Evolutionary conservation across 2,888 invertebrate species (phyloP), one percentile per base, ranked within the genome.

Genomic region (Sthenelais limicola): DNA sequence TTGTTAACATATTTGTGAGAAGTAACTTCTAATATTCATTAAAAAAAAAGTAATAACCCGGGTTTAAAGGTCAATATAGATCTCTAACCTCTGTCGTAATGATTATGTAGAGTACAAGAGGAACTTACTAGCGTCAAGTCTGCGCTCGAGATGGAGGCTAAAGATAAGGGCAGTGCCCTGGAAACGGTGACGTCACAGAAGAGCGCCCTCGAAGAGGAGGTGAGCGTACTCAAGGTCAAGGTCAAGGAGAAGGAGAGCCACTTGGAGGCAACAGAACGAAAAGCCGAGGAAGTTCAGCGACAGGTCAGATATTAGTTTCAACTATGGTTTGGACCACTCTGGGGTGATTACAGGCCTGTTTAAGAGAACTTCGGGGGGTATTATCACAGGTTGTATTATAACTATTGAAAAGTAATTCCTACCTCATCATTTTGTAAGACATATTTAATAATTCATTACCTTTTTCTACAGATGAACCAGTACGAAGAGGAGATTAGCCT

Each of bases 171-270:
- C 7, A 7, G 18, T 7, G 74, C 77, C 3, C 72, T 81, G 54
- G 77, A 76, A 70, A 72, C 74, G 48, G 70, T 28, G 74, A 74
- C 68, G 71, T 76, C 56, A n/a, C 32, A 56, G 62, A 35, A 35
- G 38, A n/a, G 21, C 7, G 73, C 62, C 2, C 72, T 77, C 68
- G 74, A 79, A 73, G 71, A 69, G 1, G 79, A 80, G 58, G 74
- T 72, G 51, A 71, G 56, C 1, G 26, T 52, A 18, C 72, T n/a
- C 58, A 69, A 76, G 58, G 49, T 74, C 33, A 73, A 56, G 28
- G 33, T 35, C 32, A 76, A 78, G 18, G 69, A 67, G 9, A 68
- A 54, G 62, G 77, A 76, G 52, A 58, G 73, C 12, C 74, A 79
- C 47, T 56, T 79, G 33, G 70, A 69, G 24, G 73, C 47, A 18